Percentiles rank a stretch among this genome's conserved stretches.
Conservation (phyloP, 2,797 vertebrate genomes). For the Gallinago nigripennis region DNA sequence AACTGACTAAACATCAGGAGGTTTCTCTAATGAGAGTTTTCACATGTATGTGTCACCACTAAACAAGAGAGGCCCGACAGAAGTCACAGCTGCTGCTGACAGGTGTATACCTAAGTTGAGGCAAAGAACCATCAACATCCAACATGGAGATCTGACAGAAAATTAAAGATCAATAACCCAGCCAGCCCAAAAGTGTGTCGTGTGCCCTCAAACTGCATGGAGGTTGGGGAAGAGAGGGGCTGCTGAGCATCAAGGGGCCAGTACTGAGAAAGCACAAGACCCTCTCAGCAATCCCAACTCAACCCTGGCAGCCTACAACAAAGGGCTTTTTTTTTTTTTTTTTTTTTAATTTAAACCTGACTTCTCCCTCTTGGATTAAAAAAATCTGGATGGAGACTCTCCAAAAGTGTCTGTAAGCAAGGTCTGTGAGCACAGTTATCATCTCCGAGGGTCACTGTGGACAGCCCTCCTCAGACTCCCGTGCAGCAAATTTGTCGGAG, state of each 20-base stretch:
- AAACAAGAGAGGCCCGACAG: neutral
- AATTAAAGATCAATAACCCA: neutral
- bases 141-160: neutral
- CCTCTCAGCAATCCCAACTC: neutral
- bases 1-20: conserved; percentile 59
- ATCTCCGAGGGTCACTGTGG: neutral
- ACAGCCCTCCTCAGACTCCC: neutral
- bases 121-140: neutral
- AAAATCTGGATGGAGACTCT: neutral
- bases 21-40: conserved; percentile 30
- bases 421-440: neutral
- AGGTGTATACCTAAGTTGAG: conserved; percentile 14
- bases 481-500: neutral
- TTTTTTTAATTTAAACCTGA: neutral
- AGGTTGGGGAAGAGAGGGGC: neutral
- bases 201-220: neutral
- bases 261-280: neutral
- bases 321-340: neutral
- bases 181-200: neutral
- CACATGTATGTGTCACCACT: conserved; percentile 22
- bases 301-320: neutral
- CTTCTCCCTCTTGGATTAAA: neutral
- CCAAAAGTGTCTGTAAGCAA: neutral
- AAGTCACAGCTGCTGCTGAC: conserved; percentile 60
- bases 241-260: neutral